Evolutionary conservation across 2,113 vertebrate genomes (phyloP).

Genomic region (Motacilla alba): DNA sequence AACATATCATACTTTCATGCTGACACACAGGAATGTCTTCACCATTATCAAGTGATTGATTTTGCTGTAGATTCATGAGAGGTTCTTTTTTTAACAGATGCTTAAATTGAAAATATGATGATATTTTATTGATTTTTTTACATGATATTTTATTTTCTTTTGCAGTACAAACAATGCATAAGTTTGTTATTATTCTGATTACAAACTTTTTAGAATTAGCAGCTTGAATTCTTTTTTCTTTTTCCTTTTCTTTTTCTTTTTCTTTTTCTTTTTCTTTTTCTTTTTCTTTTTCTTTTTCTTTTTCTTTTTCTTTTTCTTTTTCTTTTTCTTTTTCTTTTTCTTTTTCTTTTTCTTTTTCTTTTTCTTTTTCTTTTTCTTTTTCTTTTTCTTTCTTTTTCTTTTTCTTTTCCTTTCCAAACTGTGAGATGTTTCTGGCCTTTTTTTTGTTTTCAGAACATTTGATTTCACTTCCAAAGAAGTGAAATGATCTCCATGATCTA

Average conservation of each 20-base stretch:
- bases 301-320: not conserved
- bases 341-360: rapidly evolving
- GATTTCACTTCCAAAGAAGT: not conserved
- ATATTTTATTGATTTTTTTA: not conserved
- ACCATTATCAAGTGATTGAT: not conserved
- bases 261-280: too few relatives aligned
- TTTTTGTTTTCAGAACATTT: not conserved
- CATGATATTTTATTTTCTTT: not conserved
- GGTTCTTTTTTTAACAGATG: not conserved
- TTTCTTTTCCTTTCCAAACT: not conserved
- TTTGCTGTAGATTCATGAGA: not conserved
- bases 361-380: too few relatives aligned
- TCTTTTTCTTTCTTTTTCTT: too few relatives aligned
- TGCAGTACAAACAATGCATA: not conserved
- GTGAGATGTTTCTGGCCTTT: not conserved
- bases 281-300: too few relatives aligned
- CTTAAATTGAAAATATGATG: not conserved
- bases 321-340: rapidly evolving
- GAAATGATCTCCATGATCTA: not conserved
- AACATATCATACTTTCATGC: not conserved
- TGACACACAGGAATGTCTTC: constrained; percentile 11
- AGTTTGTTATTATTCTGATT: not conserved
- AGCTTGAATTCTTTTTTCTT: not conserved
- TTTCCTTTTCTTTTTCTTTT: too few relatives aligned
- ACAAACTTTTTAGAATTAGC: not conserved